Evolutionary conservation across 1,140 invertebrate genomes (phyloP).

Genomic region (Trichonephila inaurata): DNA sequence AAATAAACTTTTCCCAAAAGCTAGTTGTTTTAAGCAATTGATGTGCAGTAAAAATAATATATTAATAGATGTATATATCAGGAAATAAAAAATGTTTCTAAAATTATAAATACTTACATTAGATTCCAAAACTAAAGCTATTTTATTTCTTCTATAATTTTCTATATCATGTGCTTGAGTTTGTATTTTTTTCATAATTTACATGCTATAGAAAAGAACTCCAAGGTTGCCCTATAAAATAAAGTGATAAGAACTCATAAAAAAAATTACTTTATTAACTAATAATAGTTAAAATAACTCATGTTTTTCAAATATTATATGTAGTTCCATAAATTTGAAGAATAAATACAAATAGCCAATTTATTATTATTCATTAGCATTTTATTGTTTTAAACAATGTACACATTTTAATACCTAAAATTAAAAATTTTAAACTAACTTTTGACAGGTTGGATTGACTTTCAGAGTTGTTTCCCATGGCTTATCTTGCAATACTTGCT

Average conservation of each 20-base stretch:
- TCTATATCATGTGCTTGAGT: not conserved
- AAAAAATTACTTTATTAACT: not conserved
- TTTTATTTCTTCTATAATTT: not conserved
- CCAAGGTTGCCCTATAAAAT: not conserved
- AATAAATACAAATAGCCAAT: no score
- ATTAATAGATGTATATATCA: no score
- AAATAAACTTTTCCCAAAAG: no score
- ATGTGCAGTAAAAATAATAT: no score
- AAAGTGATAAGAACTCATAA: not conserved
- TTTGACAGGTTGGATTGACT: constrained; percentile 32
- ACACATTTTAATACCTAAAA: not conserved
- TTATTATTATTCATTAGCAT: no score
- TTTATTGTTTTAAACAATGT: no score
- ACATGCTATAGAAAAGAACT: not conserved
- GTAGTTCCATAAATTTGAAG: no score
- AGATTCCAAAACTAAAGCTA: not conserved
- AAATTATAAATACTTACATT: not conserved
- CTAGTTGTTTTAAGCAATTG: no score
- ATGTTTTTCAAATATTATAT: no score
- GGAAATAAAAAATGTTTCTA: no score
- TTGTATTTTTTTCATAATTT: not conserved
- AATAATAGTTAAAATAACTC: not conserved
- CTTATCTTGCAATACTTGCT: constrained; percentile 40
- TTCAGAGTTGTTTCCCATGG: not conserved
- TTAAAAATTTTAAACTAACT: constrained; percentile 7